Evolutionary conservation across 2,888 invertebrate genomes (phyloP).

Genomic region (Mantis religiosa): DNA sequence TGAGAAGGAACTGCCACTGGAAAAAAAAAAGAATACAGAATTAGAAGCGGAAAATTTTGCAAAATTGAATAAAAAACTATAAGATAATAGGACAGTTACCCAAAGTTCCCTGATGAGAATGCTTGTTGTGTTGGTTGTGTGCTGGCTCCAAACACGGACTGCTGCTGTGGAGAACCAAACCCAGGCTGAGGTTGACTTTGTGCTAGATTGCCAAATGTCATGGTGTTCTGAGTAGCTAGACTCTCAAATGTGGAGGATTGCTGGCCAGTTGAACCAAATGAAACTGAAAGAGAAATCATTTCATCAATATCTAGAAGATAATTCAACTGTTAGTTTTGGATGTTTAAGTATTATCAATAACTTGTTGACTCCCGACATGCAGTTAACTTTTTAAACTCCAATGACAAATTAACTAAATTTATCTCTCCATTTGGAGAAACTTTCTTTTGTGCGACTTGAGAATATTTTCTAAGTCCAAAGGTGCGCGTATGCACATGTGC

Average conservation of each 20-base stretch:
- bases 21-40: background rate
- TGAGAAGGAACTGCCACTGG: conserved; percentile 28
- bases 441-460: too few relatives aligned
- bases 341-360: too few relatives aligned
- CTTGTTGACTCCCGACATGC: too few relatives aligned
- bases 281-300: background rate
- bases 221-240: conserved; percentile 59
- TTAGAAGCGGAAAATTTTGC: background rate
- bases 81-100: conserved; percentile 1
- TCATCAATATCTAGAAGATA: too few relatives aligned
- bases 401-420: too few relatives aligned
- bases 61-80: background rate
- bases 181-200: conserved; percentile 43
- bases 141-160: conserved; percentile 18
- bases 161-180: conserved; percentile 19
- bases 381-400: too few relatives aligned
- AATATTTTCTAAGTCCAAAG: too few relatives aligned
- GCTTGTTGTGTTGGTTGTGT: background rate
- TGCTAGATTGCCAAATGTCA: conserved; percentile 61
- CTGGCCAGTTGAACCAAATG: conserved; percentile 37
- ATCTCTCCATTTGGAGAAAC: too few relatives aligned
- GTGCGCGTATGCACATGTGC: too few relatives aligned
- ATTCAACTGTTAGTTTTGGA: too few relatives aligned
- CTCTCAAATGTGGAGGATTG: conserved; percentile 59
- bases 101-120: conserved; percentile 3